Base-by-base conservation (phyloP, 1,140 invertebrate genomes). In the Hylaeus anthracinus region DNA sequence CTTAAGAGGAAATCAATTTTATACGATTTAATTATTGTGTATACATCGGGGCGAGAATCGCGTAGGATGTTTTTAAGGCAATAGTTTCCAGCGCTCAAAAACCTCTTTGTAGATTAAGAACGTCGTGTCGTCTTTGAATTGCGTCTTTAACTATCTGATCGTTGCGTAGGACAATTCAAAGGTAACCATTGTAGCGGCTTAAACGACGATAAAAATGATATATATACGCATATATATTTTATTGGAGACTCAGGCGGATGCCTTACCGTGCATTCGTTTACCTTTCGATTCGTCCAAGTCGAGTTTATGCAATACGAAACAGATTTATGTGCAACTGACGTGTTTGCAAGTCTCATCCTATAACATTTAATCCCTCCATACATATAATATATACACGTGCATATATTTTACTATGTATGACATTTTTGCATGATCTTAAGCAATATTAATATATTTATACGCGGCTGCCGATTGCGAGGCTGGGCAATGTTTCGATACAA, bases 321-420 rank as follows among this genome's bases (percentile, higher is more conserved):
- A 75, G 26, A 72, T 86, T 86, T 85, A 78, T 72, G 79, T 45
- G 83, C 84, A 76, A 73, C 65, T 51, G 65, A 78, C 70, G 65
- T 79, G 81, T 81, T 84, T 86, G 76, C 79, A 74, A 86, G 79
- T 82, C 78, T 89, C 82, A 80, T 81, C 66, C 69, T 79, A 84
- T 90, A 91, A 91, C 79, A 83, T 88, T 86, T 90, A 91, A 90
- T 91, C 88, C 87, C 89, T 91, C 90, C 89, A 88, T 85, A 87
- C 78, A 88, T 85, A 88, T 89, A 87, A 87, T 87, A 85, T 88
- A 86, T 86, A 88, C 76, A 88, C 77, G 83, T 79, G 86, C 80
- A 85, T 89, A 86, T 91, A 91, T 90, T 90, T 89, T 90, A 89
- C 86, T 84, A 85, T 78, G 80, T 89, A 88, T 84, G 82, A 85